Conservation (phyloP, 2,797 vertebrate species). For the Alca torda region DNA sequence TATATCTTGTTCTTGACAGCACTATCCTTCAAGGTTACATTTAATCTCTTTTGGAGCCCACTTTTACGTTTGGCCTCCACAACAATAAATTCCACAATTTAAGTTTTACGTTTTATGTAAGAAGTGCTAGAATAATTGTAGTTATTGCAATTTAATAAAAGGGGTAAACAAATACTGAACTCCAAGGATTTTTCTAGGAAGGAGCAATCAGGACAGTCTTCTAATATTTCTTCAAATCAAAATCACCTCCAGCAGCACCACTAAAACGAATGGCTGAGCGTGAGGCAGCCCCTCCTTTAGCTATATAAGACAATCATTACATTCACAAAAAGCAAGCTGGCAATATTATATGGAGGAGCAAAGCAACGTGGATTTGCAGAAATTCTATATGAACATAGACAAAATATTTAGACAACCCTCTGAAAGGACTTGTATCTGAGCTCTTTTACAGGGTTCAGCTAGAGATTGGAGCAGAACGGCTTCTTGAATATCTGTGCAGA, state of each 20-base stretch:
- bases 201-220: not conserved
- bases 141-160: not conserved
- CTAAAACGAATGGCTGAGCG: not conserved
- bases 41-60: not conserved
- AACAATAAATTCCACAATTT: not conserved
- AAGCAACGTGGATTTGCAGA: not conserved
- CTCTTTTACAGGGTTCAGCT: not conserved
- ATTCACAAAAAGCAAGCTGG: not conserved
- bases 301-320: not conserved
- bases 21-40: not conserved
- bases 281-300: not conserved
- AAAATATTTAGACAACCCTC: not conserved
- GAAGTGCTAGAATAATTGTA: not conserved
- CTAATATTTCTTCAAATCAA: not conserved
- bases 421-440: not conserved
- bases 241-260: not conserved
- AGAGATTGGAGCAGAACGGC: not conserved
- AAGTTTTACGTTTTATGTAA: not conserved
- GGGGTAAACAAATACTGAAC: not conserved
- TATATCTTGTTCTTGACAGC: not conserved
- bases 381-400: not conserved
- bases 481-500: not conserved
- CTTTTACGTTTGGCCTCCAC: not conserved
- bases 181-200: not conserved
- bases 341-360: not conserved